Evolutionary conservation across 2,888 invertebrate species (phyloP).

Genomic region (Eupsilia transversa): DNA sequence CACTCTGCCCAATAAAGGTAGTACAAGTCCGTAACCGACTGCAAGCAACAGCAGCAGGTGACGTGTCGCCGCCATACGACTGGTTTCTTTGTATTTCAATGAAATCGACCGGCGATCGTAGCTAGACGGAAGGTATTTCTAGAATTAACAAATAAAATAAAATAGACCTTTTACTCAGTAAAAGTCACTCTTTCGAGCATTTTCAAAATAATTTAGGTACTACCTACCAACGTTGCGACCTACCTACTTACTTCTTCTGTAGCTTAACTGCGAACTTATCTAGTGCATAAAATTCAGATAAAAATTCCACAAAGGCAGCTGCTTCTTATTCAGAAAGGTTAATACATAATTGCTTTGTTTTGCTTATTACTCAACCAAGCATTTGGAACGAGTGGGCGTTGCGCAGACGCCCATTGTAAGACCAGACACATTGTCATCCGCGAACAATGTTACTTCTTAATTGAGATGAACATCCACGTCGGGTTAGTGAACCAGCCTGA

Average conservation of each 20-base stretch:
- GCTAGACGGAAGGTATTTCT: too few species aligned
- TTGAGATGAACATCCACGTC: slow-evolving; percentile 64
- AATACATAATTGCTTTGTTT: slow-evolving; percentile 43
- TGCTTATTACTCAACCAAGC: slow-evolving; percentile 59
- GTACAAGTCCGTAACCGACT: too few species aligned
- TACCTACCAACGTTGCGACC: neutral
- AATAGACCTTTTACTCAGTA: too few species aligned
- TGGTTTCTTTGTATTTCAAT: too few species aligned
- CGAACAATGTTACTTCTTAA: slow-evolving; percentile 70
- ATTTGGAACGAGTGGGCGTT: slow-evolving; percentile 66
- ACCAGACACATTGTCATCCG: slow-evolving; percentile 61
- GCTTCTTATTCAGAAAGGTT: slow-evolving; percentile 34
- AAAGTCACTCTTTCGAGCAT: neutral
- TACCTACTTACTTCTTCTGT: neutral
- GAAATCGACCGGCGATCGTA: too few species aligned
- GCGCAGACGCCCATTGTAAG: slow-evolving; percentile 64
- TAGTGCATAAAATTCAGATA: slow-evolving; percentile 1
- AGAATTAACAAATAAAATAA: too few species aligned
- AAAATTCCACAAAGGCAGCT: slow-evolving; percentile 35
- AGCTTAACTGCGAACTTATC: neutral
- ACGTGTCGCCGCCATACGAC: too few species aligned
- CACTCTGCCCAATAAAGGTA: too few species aligned
- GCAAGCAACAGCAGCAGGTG: too few species aligned
- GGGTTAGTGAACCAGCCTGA: slow-evolving; percentile 52
- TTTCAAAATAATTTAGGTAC: neutral